These are phyloP conservation scores for Nyctibius grandis DNA, from an alignment of 2,797 vertebrate species.

Conservation along the genomic window DNA sequence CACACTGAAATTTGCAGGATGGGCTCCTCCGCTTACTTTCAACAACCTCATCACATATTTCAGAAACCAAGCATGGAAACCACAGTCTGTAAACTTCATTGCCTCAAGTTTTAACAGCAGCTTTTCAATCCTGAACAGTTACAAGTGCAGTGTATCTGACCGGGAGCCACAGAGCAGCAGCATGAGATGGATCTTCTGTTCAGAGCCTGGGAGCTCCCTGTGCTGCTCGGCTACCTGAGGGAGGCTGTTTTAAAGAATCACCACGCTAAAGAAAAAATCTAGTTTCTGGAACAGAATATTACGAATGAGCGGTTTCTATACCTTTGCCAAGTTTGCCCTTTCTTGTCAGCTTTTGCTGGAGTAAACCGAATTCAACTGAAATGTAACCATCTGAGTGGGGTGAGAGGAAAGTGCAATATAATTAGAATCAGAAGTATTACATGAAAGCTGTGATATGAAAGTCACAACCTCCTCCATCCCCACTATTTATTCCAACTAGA, in stretches of 20 bases:
- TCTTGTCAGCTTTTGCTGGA: not conserved
- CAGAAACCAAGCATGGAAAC: not conserved
- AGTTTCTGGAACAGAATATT: not conserved
- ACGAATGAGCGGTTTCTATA: not conserved
- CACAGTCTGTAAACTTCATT: not conserved
- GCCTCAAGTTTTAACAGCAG: not conserved
- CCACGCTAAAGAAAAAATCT: not conserved
- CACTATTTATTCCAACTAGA: not conserved
- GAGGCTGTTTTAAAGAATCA: not conserved
- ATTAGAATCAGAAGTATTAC: not conserved
- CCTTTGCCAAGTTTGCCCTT: not conserved
- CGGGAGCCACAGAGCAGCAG: not conserved
- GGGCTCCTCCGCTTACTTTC: not conserved
- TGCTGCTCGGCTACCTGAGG: not conserved
- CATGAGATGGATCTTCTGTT: not conserved
- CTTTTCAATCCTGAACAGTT: not conserved
- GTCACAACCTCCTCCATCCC: not conserved
- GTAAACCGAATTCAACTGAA: not conserved
- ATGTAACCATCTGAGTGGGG: not conserved
- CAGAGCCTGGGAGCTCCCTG: not conserved
- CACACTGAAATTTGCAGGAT: not conserved
- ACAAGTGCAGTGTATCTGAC: fast-evolving
- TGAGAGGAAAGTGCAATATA: not conserved
- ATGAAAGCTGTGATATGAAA: not conserved
- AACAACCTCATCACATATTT: fast-evolving